Evolutionary conservation across 2,113 vertebrate species (phyloP).

Genomic region (Malurus elegans): DNA sequence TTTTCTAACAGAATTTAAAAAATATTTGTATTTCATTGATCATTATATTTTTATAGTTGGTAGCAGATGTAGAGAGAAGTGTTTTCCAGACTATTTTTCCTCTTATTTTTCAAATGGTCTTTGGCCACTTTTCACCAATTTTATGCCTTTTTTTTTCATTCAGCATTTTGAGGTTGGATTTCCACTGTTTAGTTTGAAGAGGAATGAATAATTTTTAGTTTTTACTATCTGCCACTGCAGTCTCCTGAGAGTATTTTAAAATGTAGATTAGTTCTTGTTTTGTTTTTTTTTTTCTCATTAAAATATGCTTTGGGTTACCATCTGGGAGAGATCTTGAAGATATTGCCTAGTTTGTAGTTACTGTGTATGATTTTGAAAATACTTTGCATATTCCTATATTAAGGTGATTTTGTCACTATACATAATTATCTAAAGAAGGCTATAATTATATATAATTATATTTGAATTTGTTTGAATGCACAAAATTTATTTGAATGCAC

Average conservation of each 20-base stretch:
- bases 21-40: not conserved
- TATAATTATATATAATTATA: not conserved
- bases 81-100: not conserved
- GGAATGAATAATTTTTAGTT: not conserved
- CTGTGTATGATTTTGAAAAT: not conserved
- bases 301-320: constrained; percentile 51
- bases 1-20: not conserved
- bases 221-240: constrained; percentile 7
- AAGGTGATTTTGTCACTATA: not conserved
- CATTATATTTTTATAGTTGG: not conserved
- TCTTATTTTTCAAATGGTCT: not conserved
- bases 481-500: not conserved
- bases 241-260: constrained; percentile 73
- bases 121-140: not conserved
- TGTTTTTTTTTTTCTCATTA: constrained; percentile 45
- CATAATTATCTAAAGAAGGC: not conserved
- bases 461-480: not conserved
- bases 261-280: constrained; percentile 23
- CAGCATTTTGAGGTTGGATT: not conserved
- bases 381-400: not conserved
- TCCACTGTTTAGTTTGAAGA: constrained; percentile 4
- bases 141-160: not conserved
- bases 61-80: not conserved
- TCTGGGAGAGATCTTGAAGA: constrained; percentile 68
- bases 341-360: not conserved